phyloP scores from a whole-genome alignment of 2,797 vertebrate genomes.

The Tragelaphus oryx region DNA sequence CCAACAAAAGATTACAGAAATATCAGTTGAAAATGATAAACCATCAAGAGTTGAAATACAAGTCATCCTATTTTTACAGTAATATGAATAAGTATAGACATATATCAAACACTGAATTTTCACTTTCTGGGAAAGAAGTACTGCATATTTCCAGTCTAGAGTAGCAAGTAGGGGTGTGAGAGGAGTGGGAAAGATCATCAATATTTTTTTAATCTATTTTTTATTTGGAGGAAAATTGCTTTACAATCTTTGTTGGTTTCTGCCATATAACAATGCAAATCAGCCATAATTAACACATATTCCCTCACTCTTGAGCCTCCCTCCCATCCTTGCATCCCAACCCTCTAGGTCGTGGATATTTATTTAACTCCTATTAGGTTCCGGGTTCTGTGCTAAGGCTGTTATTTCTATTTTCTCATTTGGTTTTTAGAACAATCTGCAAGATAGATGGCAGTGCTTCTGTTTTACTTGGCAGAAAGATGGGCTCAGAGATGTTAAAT shows the following conservation, averaged over 20 bases:
- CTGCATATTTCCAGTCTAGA: neutral
- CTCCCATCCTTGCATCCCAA: neutral
- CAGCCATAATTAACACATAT: neutral
- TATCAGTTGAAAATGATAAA: neutral
- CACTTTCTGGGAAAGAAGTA: constrained; percentile 18
- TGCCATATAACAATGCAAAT: neutral
- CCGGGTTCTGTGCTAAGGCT: neutral
- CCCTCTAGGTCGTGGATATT: neutral
- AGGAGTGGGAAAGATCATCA: neutral
- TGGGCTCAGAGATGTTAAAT: constrained; percentile 38
- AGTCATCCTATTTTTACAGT: neutral
- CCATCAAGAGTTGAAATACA: neutral
- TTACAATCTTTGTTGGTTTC: neutral
- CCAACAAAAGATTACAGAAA: neutral
- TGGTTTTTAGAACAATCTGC: neutral
- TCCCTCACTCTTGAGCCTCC: neutral
- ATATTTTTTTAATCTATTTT: neutral
- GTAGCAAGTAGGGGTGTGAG: neutral
- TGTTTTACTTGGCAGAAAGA: constrained; percentile 25
- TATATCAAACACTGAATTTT: constrained; percentile 22
- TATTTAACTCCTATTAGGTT: neutral
- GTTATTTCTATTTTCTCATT: neutral
- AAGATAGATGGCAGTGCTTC: constrained; percentile 12
- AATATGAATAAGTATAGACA: neutral
- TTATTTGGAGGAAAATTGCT: neutral